These are phyloP conservation scores for Hemichromis elongatus DNA, from an alignment of 2,113 vertebrate species.

Conservation along the genomic window DNA sequence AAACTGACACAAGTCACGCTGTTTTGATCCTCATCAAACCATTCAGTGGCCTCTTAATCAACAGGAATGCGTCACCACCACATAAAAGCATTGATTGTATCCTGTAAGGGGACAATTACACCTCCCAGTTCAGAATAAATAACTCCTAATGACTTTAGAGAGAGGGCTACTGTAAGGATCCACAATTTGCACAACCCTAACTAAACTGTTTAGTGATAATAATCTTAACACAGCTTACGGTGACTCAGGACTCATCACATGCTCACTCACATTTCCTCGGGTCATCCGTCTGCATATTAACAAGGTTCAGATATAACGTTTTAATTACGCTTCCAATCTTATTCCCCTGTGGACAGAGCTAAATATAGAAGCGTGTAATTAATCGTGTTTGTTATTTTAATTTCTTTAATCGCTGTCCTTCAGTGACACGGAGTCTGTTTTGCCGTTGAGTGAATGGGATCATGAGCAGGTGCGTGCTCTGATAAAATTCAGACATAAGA, in stretches of 20 bases:
- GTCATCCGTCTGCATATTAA: slow-evolving; percentile 39
- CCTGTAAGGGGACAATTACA: background rate
- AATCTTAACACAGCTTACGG: slow-evolving; percentile 28
- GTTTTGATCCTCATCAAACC: background rate
- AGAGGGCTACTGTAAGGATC: background rate
- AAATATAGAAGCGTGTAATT: slow-evolving; percentile 48
- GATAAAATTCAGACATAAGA: background rate
- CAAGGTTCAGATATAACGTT: slow-evolving; percentile 16
- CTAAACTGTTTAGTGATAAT: slow-evolving; percentile 17
- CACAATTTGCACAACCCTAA: slow-evolving; percentile 5
- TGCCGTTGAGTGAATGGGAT: background rate
- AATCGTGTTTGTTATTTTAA: background rate
- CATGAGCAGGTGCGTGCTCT: background rate
- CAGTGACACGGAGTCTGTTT: background rate
- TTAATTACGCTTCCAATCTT: slow-evolving; percentile 45
- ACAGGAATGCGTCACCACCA: background rate
- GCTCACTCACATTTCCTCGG: background rate
- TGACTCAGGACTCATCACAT: slow-evolving; percentile 18
- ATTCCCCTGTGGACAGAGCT: slow-evolving; percentile 1
- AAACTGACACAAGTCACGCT: background rate
- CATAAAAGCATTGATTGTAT: background rate
- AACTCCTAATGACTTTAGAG: background rate
- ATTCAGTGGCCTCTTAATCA: background rate
- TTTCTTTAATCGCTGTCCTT: background rate
- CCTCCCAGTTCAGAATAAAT: background rate